Percentiles rank a stretch among this genome's conserved stretches.
Evolutionary conservation across 1,140 invertebrate genomes (phyloP).

Genomic region (Cydia amplana): DNA sequence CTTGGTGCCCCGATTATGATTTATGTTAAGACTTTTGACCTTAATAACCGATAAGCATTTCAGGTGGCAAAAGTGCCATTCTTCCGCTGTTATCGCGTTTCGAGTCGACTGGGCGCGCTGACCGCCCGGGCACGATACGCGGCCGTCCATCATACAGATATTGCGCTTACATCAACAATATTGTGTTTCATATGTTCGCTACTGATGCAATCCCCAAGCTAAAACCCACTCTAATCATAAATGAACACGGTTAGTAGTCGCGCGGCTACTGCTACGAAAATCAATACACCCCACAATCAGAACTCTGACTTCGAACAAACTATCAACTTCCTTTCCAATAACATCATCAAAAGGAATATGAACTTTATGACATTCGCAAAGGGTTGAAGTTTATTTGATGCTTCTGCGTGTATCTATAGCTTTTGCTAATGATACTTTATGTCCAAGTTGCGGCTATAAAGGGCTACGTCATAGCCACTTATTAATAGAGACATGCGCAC

Average conservation of each 20-base stretch:
- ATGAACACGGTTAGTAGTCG: slow-evolving; percentile 33
- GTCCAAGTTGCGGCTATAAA: slow-evolving; percentile 50
- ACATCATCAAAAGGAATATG: not conserved
- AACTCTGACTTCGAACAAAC: slow-evolving; percentile 34
- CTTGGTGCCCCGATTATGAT: not conserved
- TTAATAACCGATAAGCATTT: slow-evolving; percentile 21
- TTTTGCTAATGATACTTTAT: slow-evolving; percentile 34
- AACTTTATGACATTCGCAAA: not conserved
- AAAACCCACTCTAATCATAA: slow-evolving; percentile 40
- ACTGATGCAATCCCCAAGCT: slow-evolving; percentile 35
- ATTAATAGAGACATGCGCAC: slow-evolving; percentile 22
- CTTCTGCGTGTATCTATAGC: not conserved
- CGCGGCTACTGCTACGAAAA: slow-evolving; percentile 36
- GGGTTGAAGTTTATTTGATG: not conserved
- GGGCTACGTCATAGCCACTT: slow-evolving; percentile 52
- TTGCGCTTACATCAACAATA: slow-evolving; percentile 74
- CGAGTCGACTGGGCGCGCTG: slow-evolving; percentile 69
- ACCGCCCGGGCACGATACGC: slow-evolving; percentile 48
- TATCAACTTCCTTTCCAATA: slow-evolving; percentile 19
- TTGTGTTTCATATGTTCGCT: slow-evolving; percentile 57
- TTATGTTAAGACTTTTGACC: not conserved
- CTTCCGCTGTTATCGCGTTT: slow-evolving; percentile 64
- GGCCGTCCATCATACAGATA: slow-evolving; percentile 76
- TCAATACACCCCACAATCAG: slow-evolving; percentile 50
- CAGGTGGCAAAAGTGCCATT: slow-evolving; percentile 43